phyloP scores from a whole-genome alignment of 2,113 vertebrate genomes.

The Cariama cristata region DNA sequence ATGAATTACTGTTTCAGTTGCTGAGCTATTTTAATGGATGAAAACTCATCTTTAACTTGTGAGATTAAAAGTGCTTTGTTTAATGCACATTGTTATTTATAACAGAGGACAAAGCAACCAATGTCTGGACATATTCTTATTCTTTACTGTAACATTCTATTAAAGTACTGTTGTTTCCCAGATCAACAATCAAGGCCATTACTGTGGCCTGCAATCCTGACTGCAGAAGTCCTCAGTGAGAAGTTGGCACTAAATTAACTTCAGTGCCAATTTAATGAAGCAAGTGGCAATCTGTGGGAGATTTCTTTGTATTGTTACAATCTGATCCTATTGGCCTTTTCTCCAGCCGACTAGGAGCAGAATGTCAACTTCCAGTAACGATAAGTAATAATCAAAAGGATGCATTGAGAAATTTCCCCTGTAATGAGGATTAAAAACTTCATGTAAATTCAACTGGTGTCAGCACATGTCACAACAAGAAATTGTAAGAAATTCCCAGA shows the following conservation, averaged over 20 bases:
- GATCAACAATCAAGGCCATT: background rate
- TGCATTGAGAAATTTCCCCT: conserved; percentile 49
- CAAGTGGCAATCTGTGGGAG: background rate
- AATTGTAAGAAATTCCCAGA: conserved; percentile 8
- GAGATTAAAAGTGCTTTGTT: background rate
- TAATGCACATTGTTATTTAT: background rate
- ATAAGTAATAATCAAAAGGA: conserved; percentile 62
- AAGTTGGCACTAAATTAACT: background rate
- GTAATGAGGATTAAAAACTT: conserved; percentile 59
- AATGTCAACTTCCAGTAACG: conserved; percentile 42
- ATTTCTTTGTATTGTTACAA: conserved; percentile 36
- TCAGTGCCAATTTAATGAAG: background rate
- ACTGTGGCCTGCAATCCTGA: background rate
- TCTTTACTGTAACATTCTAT: background rate
- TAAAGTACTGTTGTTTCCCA: background rate
- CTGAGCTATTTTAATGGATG: background rate
- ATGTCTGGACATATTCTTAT: background rate
- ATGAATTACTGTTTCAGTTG: background rate
- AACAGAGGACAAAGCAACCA: background rate
- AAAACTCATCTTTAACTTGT: background rate
- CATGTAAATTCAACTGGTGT: conserved; percentile 36
- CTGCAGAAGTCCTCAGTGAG: background rate
- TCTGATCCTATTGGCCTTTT: conserved; percentile 23
- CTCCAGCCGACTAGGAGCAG: background rate
- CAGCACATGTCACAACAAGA: conserved; percentile 16